These are phyloP conservation scores for Dendrolimus kikuchii DNA, from an alignment of 1,140 invertebrate species.

Conservation along the genomic window DNA sequence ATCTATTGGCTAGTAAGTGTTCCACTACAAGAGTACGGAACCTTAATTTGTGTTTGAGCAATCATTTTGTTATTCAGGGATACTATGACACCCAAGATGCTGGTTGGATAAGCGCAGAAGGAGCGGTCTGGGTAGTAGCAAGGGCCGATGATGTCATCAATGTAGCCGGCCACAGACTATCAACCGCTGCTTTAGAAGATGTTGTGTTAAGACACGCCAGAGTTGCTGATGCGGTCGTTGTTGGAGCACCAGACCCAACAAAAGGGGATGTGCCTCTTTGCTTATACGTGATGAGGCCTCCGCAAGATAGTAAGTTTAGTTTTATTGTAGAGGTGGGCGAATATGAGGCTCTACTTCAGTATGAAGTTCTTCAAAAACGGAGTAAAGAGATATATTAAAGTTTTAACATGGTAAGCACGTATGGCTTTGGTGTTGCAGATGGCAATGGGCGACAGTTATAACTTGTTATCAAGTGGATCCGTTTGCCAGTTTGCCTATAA, in stretches of 20 bases:
- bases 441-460: too few relatives aligned
- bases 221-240: slow-evolving; percentile 87
- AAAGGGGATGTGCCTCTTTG: slow-evolving; percentile 94
- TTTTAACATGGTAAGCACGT: too few relatives aligned
- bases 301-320: slow-evolving; percentile 65
- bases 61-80: slow-evolving; percentile 75
- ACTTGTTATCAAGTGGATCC: too few relatives aligned
- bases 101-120: slow-evolving; percentile 87
- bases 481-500: too few relatives aligned
- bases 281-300: slow-evolving; percentile 81
- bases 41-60: neutral
- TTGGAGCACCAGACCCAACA: slow-evolving; percentile 89
- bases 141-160: slow-evolving; percentile 97
- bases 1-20: neutral
- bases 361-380: too few relatives aligned
- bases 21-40: neutral
- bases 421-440: too few relatives aligned
- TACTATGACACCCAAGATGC: slow-evolving; percentile 97
- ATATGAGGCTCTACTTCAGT: too few relatives aligned
- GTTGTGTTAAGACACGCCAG: slow-evolving; percentile 87
- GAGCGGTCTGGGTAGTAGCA: slow-evolving; percentile 90
- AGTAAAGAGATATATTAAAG: too few relatives aligned
- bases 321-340: neutral
- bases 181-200: slow-evolving; percentile 91
- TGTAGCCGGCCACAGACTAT: slow-evolving; percentile 92